Evolutionary conservation across 2,888 invertebrate genomes (phyloP).

Genomic region (Platynereis dumerilii): DNA sequence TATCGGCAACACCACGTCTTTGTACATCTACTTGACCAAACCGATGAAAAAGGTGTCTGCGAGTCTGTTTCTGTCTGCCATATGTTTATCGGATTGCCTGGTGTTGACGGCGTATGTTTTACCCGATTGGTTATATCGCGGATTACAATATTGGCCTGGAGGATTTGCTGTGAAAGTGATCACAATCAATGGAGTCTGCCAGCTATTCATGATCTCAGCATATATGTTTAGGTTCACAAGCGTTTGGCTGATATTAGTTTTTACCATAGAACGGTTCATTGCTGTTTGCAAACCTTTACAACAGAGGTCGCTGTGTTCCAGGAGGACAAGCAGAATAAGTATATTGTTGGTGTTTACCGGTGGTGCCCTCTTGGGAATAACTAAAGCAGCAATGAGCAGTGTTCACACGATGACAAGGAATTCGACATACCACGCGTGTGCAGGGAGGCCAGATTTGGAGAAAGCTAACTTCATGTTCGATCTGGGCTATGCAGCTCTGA

Average conservation of each 20-base stretch:
- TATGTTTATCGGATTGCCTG: conserved; percentile 80
- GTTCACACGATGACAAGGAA: conserved; percentile 31
- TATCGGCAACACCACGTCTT: conserved; percentile 28
- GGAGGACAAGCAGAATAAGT: conserved; percentile 44
- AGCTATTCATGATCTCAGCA: conserved; percentile 76
- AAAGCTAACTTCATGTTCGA: conserved; percentile 50
- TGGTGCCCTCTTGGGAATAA: conserved; percentile 40
- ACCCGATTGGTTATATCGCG: conserved; percentile 55
- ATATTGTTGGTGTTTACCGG: conserved; percentile 42
- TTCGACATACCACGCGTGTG: conserved; percentile 43
- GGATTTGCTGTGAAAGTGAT: conserved; percentile 38
- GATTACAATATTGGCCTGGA: conserved; percentile 42
- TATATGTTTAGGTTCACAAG: conserved; percentile 57
- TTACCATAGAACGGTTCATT: conserved; percentile 55
- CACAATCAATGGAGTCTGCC: conserved; percentile 58
- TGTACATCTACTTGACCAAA: conserved; percentile 73
- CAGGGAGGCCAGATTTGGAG: conserved; percentile 39
- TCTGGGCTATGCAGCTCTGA: conserved; percentile 48
- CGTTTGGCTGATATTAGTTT: conserved; percentile 55
- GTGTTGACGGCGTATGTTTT: conserved; percentile 69
- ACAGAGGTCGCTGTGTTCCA: conserved; percentile 48
- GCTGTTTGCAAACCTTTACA: conserved; percentile 55
- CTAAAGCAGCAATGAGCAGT: conserved; percentile 29
- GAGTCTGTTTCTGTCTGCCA: conserved; percentile 78
- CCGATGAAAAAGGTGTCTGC: conserved; percentile 73